phyloP scores from a whole-genome alignment of 2,888 invertebrate genomes.

The Creontiades dilutus region DNA sequence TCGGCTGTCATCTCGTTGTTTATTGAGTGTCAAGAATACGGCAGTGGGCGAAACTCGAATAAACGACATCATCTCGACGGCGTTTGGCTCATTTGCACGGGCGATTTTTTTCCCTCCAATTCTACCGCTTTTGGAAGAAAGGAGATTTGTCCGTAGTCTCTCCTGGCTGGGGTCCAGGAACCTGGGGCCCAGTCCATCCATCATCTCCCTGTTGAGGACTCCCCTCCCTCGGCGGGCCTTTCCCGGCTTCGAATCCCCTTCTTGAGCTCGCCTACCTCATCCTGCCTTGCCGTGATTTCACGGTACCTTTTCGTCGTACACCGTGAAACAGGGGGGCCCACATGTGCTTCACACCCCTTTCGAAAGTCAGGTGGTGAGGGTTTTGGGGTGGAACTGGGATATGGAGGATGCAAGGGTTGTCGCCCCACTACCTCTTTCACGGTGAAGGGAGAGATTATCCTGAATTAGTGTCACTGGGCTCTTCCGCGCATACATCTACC shows the following conservation, averaged over 20 bases:
- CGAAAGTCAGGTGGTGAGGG: conserved; percentile 41
- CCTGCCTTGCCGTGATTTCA: conserved; percentile 30
- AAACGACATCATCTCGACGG: conserved; percentile 11
- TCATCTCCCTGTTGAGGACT: conserved; percentile 46
- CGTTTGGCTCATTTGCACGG: conserved; percentile 57
- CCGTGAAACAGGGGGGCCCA: conserved; percentile 20
- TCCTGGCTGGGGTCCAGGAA: conserved; percentile 50
- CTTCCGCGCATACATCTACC: conserved; percentile 53
- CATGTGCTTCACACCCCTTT: conserved; percentile 32
- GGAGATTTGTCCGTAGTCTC: conserved; percentile 18
- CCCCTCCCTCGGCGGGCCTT: neutral
- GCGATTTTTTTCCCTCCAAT: conserved; percentile 19
- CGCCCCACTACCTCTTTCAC: neutral
- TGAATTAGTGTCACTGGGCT: conserved; percentile 64
- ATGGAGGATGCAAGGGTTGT: conserved; percentile 30
- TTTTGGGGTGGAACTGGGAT: neutral
- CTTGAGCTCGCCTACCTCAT: neutral
- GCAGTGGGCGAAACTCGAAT: conserved; percentile 2
- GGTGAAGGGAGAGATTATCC: conserved; percentile 54
- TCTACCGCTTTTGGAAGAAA: neutral
- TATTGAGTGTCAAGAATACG: conserved; percentile 5
- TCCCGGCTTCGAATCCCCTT: neutral
- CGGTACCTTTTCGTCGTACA: neutral
- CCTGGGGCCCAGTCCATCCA: conserved; percentile 33
- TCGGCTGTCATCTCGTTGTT: conserved; percentile 6